These are phyloP conservation scores for Furnarius figulus DNA, from an alignment of 2,113 vertebrate species.

Conservation along the genomic window DNA sequence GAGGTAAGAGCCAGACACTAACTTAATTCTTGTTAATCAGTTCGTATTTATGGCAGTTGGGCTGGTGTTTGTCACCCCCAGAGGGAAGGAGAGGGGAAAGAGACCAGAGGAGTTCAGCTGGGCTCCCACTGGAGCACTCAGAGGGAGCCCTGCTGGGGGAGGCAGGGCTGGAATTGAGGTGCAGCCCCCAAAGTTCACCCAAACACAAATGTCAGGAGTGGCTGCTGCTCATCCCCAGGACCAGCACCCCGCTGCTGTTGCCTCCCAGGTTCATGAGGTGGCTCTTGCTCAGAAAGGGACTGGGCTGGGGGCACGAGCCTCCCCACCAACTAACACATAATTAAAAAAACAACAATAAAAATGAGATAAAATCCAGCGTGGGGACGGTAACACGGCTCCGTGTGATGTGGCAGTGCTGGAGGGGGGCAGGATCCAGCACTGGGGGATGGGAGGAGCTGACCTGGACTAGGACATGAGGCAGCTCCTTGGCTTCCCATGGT, in stretches of 20 bases:
- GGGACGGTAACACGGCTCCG: fast-evolving
- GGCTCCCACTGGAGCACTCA: neutral
- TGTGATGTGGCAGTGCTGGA: neutral
- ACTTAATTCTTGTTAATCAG: neutral
- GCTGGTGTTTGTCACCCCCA: neutral
- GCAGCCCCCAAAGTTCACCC: neutral
- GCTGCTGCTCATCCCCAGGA: neutral
- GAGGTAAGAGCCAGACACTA: no score
- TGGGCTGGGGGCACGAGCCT: neutral
- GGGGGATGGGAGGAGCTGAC: fast-evolving
- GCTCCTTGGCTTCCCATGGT: fast-evolving
- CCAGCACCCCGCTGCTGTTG: neutral
- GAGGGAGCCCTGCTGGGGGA: neutral
- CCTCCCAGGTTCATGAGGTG: neutral
- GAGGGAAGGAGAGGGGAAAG: neutral
- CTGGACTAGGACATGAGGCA: neutral
- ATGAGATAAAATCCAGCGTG: neutral
- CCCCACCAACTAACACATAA: fast-evolving
- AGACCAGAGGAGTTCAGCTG: fast-evolving
- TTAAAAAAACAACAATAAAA: neutral
- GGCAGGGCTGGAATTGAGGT: neutral
- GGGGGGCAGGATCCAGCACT: fast-evolving
- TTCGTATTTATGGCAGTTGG: neutral
- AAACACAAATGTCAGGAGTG: neutral
- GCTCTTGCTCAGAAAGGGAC: neutral